Percentiles rank a stretch among this genome's conserved stretches.
Conservation (phyloP, 2,113 vertebrate species). For the Corydoras sp. region DNA sequence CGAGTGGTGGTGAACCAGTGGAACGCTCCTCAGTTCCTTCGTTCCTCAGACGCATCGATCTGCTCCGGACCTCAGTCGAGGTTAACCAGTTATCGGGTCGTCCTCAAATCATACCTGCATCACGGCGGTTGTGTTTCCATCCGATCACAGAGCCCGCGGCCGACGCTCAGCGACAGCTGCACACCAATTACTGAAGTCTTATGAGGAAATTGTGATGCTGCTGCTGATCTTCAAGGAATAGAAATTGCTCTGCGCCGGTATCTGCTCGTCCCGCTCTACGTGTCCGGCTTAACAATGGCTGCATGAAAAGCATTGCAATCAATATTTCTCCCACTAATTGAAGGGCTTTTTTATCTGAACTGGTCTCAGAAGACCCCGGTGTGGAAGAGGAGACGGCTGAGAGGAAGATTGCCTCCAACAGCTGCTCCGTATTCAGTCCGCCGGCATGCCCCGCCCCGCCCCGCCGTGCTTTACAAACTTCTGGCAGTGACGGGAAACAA, state of each 20-base stretch:
- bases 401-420: slow-evolving; percentile 40
- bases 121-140: no score
- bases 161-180: slow-evolving; percentile 38
- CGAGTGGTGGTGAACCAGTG: no score
- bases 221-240: slow-evolving; percentile 36
- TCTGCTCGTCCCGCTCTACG: slow-evolving; percentile 55
- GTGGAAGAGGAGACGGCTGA: slow-evolving; percentile 51
- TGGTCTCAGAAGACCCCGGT: slow-evolving; percentile 52
- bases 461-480: slow-evolving; percentile 44
- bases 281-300: slow-evolving; percentile 58
- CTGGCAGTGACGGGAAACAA: slow-evolving; percentile 42
- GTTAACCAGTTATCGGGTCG: no score
- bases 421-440: slow-evolving; percentile 49
- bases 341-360: slow-evolving; percentile 70
- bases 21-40: no score
- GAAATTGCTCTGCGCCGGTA: slow-evolving; percentile 50
- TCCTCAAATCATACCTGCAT: no score
- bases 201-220: slow-evolving; percentile 60
- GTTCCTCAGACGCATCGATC: no score
- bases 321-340: slow-evolving; percentile 70
- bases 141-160: no score
- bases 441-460: slow-evolving; percentile 37
- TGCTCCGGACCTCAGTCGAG: no score
- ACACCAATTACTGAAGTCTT: slow-evolving; percentile 56
- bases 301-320: slow-evolving; percentile 71